Evolutionary conservation across 2,113 vertebrate genomes (phyloP).

Genomic region (Scortum barcoo): DNA sequence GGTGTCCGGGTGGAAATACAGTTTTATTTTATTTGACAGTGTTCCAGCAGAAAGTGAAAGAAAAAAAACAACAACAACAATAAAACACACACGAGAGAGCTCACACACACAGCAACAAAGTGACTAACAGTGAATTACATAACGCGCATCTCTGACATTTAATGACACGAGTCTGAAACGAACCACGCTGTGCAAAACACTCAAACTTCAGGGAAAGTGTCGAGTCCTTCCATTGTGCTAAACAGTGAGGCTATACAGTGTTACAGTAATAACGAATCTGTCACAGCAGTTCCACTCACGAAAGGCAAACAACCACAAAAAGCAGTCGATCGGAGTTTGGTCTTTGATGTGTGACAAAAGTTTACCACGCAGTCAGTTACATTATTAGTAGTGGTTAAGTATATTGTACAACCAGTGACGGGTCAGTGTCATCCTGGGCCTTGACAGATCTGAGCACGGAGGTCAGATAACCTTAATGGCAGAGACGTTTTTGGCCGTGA

Average conservation of each 20-base stretch:
- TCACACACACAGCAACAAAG: slow-evolving; percentile 32
- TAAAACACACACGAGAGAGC: slow-evolving; percentile 6
- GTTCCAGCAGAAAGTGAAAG: slow-evolving; percentile 35
- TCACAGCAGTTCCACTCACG: neutral
- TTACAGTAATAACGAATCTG: neutral
- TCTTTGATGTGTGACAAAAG: slow-evolving; percentile 12
- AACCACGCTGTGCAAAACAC: slow-evolving; percentile 40
- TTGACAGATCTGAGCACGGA: slow-evolving; percentile 7
- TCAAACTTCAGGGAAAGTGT: slow-evolving; percentile 33
- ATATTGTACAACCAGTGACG: slow-evolving; percentile 5
- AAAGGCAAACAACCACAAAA: neutral
- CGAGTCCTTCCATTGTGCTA: slow-evolving; percentile 4
- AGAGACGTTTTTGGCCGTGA: slow-evolving; percentile 3
- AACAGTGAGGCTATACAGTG: slow-evolving; percentile 38
- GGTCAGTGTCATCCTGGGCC: slow-evolving; percentile 8
- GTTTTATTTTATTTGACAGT: slow-evolving; percentile 7
- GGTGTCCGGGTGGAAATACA: slow-evolving; percentile 5
- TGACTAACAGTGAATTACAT: slow-evolving; percentile 25
- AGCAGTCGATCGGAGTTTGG: slow-evolving; percentile 21
- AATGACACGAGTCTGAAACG: slow-evolving; percentile 14
- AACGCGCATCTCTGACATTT: slow-evolving; percentile 20
- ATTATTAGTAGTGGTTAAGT: neutral
- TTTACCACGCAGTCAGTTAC: slow-evolving; percentile 11
- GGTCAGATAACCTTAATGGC: slow-evolving; percentile 19
- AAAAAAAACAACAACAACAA: neutral